Evolutionary conservation across 2,113 vertebrate genomes (phyloP), one percentile per base, ranked within the genome.

Genomic region (Solea solea): DNA sequence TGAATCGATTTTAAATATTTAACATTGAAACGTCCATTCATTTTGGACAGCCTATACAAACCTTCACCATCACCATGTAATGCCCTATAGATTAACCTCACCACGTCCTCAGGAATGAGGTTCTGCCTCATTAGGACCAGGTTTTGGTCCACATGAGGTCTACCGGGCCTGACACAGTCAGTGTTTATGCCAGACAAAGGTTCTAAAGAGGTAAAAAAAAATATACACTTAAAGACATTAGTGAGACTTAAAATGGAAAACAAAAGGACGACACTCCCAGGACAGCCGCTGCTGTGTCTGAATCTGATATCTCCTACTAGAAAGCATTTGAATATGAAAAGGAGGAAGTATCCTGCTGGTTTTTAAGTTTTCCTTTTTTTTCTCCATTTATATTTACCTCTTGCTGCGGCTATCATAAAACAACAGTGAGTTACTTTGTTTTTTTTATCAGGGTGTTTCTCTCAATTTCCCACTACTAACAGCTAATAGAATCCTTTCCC

Each of bases 361-460:
- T 63, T 52, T 34, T 34, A 34, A 12, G 10, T 3, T 54, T 28
- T 72, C 74, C 2, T 34, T 34, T 34, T 34, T 34, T 34, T n/a
- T n/a, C n/a, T 64, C 40, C 45, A 41, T 15, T 85, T 45, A 67
- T 54, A 55, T 48, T 49, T 49, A 58, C 41, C 62, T 8, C 39
- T 56, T 69, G 45, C 50, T 64, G 59, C 70, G 40, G 68, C 55
- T 34, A 34, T 34, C 34, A 34, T 5, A 79, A 49, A 80, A 83
- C 48, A 76, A 73, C 57, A 72, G 39, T 15, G 11, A 27, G 21
- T n/a, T 45, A 59, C 44, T 79, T 78, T 45, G 12, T 82, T 80
- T 65, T 61, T 74, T 75, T 80, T 59, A 71, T 80, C 58, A 64
- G 78, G 86, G 84, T 76, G 78, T 82, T 83, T 70, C 75, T 73